Evolutionary conservation across 1,140 invertebrate species (phyloP).

Genomic region (Hypsibius dujardini): DNA sequence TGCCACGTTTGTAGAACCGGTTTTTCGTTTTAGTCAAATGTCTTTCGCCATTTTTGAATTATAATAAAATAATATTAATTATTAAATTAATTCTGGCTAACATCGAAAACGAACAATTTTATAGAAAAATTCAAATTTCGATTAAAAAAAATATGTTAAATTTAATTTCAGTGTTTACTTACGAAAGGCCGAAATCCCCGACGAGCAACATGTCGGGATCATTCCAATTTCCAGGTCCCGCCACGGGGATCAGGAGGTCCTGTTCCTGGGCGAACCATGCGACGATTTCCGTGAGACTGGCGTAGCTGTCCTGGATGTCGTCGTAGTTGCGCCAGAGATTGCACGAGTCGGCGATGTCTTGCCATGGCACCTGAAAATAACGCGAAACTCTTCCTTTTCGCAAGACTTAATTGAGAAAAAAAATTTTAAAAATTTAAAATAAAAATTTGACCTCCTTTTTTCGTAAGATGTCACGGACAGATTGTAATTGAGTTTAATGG

Average conservation of each 20-base stretch:
- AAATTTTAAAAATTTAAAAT: too few species aligned
- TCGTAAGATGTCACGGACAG: too few species aligned
- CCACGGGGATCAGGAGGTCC: slow-evolving; percentile 34
- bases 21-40: too few species aligned
- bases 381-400: slow-evolving; percentile 3
- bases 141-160: too few species aligned
- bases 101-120: too few species aligned
- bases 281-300: slow-evolving; percentile 37
- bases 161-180: neutral
- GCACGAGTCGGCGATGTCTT: slow-evolving; percentile 36
- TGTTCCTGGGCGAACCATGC: slow-evolving; percentile 39
- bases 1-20: too few species aligned
- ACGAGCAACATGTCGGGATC: slow-evolving; percentile 42
- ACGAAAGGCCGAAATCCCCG: slow-evolving; percentile 30
- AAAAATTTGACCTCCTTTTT: too few species aligned
- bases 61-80: too few species aligned
- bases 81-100: too few species aligned
- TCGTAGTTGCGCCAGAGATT: slow-evolving; percentile 46
- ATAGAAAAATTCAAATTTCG: too few species aligned
- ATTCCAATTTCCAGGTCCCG: slow-evolving; percentile 43
- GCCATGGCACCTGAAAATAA: slow-evolving; percentile 28
- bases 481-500: too few species aligned
- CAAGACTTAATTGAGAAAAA: neutral
- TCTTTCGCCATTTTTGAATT: too few species aligned
- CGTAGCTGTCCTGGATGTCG: slow-evolving; percentile 42